Conservation (phyloP, 23 tunicate species). For the Phallusia fumigata region DNA sequence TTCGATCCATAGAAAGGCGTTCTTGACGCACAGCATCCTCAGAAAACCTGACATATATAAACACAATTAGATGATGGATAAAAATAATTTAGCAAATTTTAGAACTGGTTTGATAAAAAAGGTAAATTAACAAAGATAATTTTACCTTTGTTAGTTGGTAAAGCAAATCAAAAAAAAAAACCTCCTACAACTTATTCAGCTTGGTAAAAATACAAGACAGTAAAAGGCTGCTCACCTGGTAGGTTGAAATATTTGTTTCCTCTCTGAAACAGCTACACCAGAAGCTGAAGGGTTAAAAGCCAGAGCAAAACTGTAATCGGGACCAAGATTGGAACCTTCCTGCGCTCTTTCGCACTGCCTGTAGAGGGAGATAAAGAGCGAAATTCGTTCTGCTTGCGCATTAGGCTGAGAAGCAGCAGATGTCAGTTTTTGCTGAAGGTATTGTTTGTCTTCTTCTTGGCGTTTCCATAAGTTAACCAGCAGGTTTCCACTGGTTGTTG, state of each 20-base stretch:
- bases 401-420: background rate
- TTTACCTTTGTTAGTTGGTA: no score
- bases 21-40: conserved; percentile 63
- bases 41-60: conserved; percentile 34
- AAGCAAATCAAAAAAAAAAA: no score
- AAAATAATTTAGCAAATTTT: no score
- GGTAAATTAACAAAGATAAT: no score
- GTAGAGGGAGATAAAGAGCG: conserved; percentile 40
- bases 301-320: conserved; percentile 20
- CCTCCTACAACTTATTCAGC: no score
- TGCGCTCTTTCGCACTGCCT: conserved; percentile 67
- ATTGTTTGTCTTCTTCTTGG: conserved; percentile 52
- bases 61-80: no score
- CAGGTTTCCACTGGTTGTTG: conserved; percentile 33
- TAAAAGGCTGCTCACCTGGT: conserved; percentile 43
- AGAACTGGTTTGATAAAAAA: no score
- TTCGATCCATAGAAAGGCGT: conserved; percentile 32
- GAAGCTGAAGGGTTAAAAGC: conserved; percentile 34
- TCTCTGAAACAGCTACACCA: conserved; percentile 49
- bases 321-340: conserved; percentile 16
- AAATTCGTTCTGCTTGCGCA: conserved; percentile 24
- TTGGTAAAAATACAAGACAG: no score
- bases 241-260: conserved; percentile 62
- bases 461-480: conserved; percentile 49
- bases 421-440: conserved; percentile 34